These are phyloP conservation scores for Ophonus ardosiacus DNA, from an alignment of 2,888 invertebrate genomes.

Conservation along the genomic window DNA sequence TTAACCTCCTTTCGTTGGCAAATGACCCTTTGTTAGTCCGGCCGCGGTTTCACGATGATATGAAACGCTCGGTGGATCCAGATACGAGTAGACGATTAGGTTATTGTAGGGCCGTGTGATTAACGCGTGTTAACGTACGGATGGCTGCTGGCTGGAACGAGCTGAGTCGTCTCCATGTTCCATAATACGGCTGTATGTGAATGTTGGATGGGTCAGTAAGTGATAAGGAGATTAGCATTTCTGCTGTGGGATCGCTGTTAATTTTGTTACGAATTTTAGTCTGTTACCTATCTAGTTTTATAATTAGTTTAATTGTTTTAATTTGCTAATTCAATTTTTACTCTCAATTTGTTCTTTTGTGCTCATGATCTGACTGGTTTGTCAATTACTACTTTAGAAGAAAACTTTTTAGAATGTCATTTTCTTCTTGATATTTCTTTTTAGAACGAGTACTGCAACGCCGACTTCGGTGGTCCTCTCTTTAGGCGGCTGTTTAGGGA, in stretches of 20 bases:
- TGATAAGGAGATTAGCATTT: neutral
- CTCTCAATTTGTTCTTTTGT: neutral
- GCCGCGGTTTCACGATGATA: slow-evolving; percentile 17
- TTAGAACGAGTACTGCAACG: too few species aligned
- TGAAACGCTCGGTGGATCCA: slow-evolving; percentile 37
- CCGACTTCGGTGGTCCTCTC: too few species aligned
- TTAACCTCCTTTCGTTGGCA: slow-evolving; percentile 27
- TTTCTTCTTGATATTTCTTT: too few species aligned
- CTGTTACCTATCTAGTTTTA: neutral
- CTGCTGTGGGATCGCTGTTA: neutral
- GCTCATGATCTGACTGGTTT: neutral
- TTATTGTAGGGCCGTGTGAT: slow-evolving; percentile 58
- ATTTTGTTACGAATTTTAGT: neutral
- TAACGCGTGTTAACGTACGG: slow-evolving; percentile 54
- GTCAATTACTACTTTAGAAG: neutral
- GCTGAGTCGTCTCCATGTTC: neutral
- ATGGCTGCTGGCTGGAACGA: slow-evolving; percentile 32
- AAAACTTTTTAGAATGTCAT: too few species aligned
- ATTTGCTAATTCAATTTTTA: neutral
- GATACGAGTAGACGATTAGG: slow-evolving; percentile 57
- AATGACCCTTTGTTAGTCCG: slow-evolving; percentile 26
- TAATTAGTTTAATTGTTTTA: neutral
- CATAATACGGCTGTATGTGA: neutral
- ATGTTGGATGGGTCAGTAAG: slow-evolving; percentile 5
- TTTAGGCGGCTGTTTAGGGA: too few species aligned